Evolutionary conservation across 2,113 vertebrate genomes (phyloP).

Genomic region (Proteles cristata): DNA sequence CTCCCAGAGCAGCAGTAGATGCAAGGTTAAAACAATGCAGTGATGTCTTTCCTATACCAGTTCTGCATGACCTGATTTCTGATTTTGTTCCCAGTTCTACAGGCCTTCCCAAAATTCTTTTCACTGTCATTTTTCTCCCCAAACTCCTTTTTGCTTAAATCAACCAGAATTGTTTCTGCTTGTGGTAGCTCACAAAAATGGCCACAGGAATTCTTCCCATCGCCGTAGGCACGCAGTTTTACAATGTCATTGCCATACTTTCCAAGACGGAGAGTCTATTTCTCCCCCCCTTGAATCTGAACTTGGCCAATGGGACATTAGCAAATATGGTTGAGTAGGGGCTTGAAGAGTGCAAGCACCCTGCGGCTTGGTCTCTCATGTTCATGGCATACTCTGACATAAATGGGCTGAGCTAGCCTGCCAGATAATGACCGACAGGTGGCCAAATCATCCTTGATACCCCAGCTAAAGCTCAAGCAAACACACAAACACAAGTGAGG

Average conservation of each 20-base stretch:
- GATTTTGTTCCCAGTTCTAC: not conserved
- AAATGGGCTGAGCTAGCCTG: no score
- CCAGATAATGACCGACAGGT: not conserved
- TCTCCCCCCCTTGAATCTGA: not conserved
- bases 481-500: not conserved
- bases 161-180: not conserved
- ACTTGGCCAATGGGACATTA: not conserved
- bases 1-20: not conserved
- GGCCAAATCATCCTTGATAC: not conserved
- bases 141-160: not conserved
- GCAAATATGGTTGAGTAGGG: not conserved
- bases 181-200: no score
- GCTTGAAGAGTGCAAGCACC: not conserved
- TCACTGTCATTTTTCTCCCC: not conserved
- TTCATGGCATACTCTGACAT: not conserved
- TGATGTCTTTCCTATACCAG: no score
- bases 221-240: not conserved
- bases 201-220: not conserved
- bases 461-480: not conserved
- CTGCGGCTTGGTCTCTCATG: not conserved
- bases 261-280: not conserved
- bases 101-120: not conserved
- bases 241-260: no score
- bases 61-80: not conserved
- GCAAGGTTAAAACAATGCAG: no score